Conservation (phyloP, 2,888 invertebrate species). For the Micoletzkya japonica region DNA sequence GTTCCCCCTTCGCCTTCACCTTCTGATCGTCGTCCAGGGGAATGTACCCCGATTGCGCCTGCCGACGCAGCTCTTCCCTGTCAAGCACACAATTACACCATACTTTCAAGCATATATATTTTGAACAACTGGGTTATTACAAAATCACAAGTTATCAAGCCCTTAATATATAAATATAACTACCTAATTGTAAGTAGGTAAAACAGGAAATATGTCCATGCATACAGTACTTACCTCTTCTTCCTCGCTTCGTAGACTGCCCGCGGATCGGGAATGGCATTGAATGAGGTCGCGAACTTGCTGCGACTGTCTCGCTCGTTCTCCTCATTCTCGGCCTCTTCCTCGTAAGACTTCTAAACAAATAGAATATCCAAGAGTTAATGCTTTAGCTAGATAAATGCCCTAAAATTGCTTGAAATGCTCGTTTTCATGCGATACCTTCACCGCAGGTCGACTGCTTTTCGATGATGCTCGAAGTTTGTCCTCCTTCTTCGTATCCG, state of each 20-base stretch:
- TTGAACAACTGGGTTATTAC: neutral
- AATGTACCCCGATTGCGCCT: constrained; percentile 72
- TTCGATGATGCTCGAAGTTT: too few species aligned
- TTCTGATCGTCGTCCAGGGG: constrained; percentile 67
- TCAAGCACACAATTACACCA: neutral
- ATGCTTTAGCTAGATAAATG: too few species aligned
- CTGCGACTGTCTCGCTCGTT: neutral
- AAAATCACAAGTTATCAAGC: too few species aligned
- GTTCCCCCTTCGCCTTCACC: constrained; percentile 59
- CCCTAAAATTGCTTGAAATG: too few species aligned
- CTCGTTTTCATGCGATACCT: too few species aligned
- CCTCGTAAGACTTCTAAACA: too few species aligned
- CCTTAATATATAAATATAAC: too few species aligned
- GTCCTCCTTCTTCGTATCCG: too few species aligned
- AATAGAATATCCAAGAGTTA: too few species aligned
- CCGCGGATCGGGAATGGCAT: constrained; percentile 86
- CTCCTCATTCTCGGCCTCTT: neutral
- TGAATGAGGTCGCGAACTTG: constrained; percentile 32
- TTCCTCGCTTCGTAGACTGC: constrained; percentile 96
- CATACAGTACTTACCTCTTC: constrained; percentile 74
- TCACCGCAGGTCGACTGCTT: too few species aligned
- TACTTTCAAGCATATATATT: neutral
- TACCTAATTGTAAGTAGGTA: too few species aligned
- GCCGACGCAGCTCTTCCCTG: constrained; percentile 84
- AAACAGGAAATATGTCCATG: too few species aligned